Evolutionary conservation across 2,113 vertebrate genomes (phyloP).

Genomic region (Rhegmatorhina hoffmannsi): DNA sequence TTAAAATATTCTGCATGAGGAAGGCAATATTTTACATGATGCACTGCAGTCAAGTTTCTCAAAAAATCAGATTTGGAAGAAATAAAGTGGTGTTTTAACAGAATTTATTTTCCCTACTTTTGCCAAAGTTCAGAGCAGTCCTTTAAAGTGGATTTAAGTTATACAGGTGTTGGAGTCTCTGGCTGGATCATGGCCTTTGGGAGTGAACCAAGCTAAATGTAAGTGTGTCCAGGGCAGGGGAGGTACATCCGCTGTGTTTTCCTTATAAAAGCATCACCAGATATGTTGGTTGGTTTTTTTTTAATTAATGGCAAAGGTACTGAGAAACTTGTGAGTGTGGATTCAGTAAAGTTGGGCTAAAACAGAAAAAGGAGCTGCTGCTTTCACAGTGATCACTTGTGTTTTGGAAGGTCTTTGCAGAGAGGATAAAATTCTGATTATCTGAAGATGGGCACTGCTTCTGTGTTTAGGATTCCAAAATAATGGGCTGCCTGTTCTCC

Average conservation of each 20-base stretch:
- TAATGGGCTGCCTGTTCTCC: background rate
- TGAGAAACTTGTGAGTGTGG: background rate
- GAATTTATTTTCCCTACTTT: background rate
- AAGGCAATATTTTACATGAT: slow-evolving; percentile 24
- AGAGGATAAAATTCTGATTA: background rate
- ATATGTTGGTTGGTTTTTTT: background rate
- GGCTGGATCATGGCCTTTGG: background rate
- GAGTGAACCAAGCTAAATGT: slow-evolving; percentile 31
- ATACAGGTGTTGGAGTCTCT: background rate
- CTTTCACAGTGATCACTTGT: background rate
- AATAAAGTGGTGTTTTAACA: background rate
- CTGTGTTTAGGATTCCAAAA: background rate
- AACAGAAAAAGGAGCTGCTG: background rate
- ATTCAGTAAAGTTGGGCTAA: background rate
- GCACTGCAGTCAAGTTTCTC: background rate
- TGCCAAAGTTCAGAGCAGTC: background rate
- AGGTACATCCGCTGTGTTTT: background rate
- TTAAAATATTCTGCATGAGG: slow-evolving; percentile 45
- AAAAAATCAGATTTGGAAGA: slow-evolving; percentile 9
- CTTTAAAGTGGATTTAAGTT: background rate
- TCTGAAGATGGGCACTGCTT: background rate
- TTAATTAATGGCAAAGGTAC: background rate
- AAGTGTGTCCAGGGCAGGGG: background rate
- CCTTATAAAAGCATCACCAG: background rate
- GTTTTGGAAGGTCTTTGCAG: background rate